Base-by-base conservation (phyloP, 1,140 invertebrate species). In the Lineus longissimus region DNA sequence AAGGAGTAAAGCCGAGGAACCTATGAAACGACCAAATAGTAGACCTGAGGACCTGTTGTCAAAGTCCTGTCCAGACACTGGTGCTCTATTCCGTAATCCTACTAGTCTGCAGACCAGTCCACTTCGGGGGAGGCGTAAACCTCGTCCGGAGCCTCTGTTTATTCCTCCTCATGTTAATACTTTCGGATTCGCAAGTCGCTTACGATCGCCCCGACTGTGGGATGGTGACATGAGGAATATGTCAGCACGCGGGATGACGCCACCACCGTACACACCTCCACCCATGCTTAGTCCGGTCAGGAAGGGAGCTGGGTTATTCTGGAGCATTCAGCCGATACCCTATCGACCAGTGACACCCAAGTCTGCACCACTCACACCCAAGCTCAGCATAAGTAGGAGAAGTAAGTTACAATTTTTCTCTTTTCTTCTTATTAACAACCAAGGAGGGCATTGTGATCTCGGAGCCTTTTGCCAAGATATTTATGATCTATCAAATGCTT, bases 201-300 rank as follows among this genome's bases (percentile, higher is more conserved):
- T 88, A 7, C 78, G 87, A 22, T 85, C 86, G 70, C 85, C 74
- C 69, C 81, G 83, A 29, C 79, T 85, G 22, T 79, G 81, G 73
- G 82, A 81, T 64, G 68, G 70, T 31, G 64, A 60, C 22, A 58
- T 57, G 45, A 65, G 59, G 30, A 59, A 57, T 11, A 36, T 36
- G 33, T 36, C 33, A 15, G 70, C 56, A 41, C 25, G 36, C 23
- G 70, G 69, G 15, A 67, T 85, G 80, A 87, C 88, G 15, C 86
- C 77, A 43, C 77, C 77, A 9, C 79, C 80, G 2, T 95, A 94
- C 75, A 97, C 94, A 0, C 94, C 95, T 1, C 90, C 92, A 31
- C 95, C 95, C 0, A 94, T 97, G 71, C 81, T 97, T 15, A 92
- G 92, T 76, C 95, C 95, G 0, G 89, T 91, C 54, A 85, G 95